phyloP scores from a whole-genome alignment of 2,113 vertebrate species.

The Damaliscus lunatus region DNA sequence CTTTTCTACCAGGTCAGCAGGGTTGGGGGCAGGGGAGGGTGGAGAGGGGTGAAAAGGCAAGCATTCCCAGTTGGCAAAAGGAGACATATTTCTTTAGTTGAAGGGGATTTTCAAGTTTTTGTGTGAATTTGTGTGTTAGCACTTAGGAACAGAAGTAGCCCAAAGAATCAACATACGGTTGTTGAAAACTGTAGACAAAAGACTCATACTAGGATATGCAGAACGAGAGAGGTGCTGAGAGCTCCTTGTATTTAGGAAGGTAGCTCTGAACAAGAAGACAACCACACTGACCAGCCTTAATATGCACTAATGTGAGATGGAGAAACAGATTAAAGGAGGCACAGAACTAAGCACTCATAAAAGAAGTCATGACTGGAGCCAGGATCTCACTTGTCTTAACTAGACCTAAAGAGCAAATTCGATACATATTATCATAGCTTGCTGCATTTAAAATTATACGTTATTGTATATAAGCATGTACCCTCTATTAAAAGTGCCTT shows the following conservation, averaged over 20 bases:
- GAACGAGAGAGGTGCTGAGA: not conserved
- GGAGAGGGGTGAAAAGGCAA: not conserved
- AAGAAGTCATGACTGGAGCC: not conserved
- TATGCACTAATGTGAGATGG: not conserved
- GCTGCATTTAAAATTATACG: not conserved
- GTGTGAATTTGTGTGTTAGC: not conserved
- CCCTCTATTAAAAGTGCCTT: not conserved
- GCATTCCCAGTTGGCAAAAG: not conserved
- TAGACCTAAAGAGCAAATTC: not conserved
- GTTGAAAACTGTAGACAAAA: not conserved
- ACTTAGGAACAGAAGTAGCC: not conserved
- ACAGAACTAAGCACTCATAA: not conserved
- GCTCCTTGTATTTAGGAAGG: not conserved
- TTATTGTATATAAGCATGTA: not conserved
- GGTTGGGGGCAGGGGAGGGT: rapidly evolving
- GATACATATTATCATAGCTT: not conserved
- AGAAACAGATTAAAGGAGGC: not conserved
- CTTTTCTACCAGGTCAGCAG: not conserved
- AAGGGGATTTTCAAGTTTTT: not conserved
- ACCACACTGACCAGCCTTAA: rapidly evolving
- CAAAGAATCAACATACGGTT: not conserved
- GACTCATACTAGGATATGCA: not conserved
- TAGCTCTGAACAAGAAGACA: not conserved
- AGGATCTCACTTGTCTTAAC: not conserved
- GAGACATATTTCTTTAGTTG: not conserved